These are phyloP conservation scores for Fabriciana adippe DNA, from an alignment of 2,888 invertebrate genomes.

Conservation along the genomic window DNA sequence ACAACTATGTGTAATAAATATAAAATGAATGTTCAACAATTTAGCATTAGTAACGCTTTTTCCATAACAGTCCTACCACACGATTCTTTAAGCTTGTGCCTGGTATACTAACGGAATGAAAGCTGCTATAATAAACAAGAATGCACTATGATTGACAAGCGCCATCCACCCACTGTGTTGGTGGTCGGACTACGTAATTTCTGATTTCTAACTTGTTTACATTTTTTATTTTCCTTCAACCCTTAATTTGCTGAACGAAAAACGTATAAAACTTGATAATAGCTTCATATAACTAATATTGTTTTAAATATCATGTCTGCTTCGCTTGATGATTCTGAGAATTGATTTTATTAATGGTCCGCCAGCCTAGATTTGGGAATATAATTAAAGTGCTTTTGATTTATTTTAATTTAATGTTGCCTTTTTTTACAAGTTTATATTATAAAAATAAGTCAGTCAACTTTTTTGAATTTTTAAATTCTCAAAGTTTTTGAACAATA, in stretches of 20 bases:
- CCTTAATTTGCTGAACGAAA: slow-evolving; percentile 60
- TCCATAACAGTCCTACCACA: no score
- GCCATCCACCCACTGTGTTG: slow-evolving; percentile 60
- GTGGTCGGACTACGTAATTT: slow-evolving; percentile 61
- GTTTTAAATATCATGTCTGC: slow-evolving; percentile 14
- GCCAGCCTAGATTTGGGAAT: not conserved
- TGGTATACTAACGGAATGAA: no score
- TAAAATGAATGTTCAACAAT: no score
- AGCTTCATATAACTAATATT: slow-evolving; percentile 43
- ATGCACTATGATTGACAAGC: slow-evolving; percentile 65
- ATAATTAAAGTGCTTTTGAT: not conserved
- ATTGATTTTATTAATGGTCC: not conserved
- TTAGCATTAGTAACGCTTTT: no score
- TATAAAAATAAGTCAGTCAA: no score
- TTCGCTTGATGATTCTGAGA: slow-evolving; percentile 8
- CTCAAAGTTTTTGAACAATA: no score
- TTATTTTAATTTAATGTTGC: not conserved
- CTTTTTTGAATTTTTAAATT: no score
- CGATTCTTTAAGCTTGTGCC: no score
- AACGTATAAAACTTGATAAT: slow-evolving; percentile 51
- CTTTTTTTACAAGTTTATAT: no score
- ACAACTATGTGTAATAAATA: no score
- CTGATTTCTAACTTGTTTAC: slow-evolving; percentile 38
- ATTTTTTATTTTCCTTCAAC: slow-evolving; percentile 50
- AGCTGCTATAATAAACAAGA: slow-evolving; percentile 25